Conservation (phyloP, 2,797 vertebrate genomes). For the Paratrypauchen microcephalus region DNA sequence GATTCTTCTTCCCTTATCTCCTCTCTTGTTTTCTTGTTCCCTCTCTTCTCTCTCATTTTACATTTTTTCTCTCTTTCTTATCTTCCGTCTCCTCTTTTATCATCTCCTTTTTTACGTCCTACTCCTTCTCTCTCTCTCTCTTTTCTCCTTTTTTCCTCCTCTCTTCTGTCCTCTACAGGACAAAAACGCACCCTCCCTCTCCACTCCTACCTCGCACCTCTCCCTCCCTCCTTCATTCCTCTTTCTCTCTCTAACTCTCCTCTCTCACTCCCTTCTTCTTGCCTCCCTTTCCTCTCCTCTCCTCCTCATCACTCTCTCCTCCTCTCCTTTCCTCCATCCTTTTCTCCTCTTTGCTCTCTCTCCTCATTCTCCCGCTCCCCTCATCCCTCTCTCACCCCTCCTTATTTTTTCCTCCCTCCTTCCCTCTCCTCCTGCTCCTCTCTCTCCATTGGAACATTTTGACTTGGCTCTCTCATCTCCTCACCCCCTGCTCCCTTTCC, state of each 20-base stretch:
- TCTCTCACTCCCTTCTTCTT: not conserved
- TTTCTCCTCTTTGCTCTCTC: not conserved
- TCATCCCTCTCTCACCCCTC: not conserved
- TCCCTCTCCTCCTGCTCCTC: not conserved
- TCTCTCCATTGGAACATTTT: too few relatives aligned
- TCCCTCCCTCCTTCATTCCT: too few relatives aligned
- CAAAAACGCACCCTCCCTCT: not conserved
- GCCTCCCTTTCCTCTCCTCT: not conserved
- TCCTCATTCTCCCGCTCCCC: not conserved
- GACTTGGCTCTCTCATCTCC: not conserved
- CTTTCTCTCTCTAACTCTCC: not conserved
- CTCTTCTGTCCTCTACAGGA: too few relatives aligned
- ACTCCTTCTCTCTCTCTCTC: not conserved
- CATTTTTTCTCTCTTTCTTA: not conserved
- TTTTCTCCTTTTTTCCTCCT: accelerated
- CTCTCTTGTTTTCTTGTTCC: not conserved
- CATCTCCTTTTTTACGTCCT: not conserved
- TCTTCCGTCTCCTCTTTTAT: not conserved
- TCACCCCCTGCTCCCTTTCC: not conserved
- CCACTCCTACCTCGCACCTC: too few relatives aligned
- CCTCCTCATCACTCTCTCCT: not conserved
- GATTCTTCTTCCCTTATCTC: not conserved
- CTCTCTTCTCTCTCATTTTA: not conserved
- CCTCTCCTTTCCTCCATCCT: not conserved
- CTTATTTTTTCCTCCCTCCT: not conserved